These are phyloP conservation scores for Bilobella aurantiaca DNA, from an alignment of 1,140 invertebrate genomes.

Conservation along the genomic window DNA sequence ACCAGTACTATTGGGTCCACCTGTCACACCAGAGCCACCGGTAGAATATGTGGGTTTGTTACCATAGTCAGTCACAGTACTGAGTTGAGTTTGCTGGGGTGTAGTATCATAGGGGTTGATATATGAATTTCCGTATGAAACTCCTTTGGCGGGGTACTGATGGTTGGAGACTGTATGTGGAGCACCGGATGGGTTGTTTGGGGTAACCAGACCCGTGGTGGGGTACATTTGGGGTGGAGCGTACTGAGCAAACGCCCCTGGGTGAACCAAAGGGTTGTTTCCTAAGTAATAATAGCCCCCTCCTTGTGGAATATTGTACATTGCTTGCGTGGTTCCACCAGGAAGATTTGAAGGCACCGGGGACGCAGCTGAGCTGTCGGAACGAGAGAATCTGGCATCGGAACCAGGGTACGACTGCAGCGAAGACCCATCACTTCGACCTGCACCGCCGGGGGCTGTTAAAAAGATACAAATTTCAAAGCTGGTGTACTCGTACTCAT, in stretches of 20 bases:
- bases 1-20: slow-evolving; percentile 22
- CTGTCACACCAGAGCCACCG: slow-evolving; percentile 21
- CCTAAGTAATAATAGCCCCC: slow-evolving; percentile 26
- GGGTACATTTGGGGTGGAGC: slow-evolving; percentile 31
- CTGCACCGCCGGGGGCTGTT: slow-evolving; percentile 10
- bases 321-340: slow-evolving; percentile 23
- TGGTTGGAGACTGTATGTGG: slow-evolving; percentile 26
- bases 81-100: not conserved
- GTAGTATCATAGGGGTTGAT: not conserved
- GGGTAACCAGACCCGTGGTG: slow-evolving; percentile 23
- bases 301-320: slow-evolving; percentile 20
- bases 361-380: slow-evolving; percentile 33
- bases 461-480: slow-evolving; percentile 10
- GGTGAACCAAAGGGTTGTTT: slow-evolving; percentile 25
- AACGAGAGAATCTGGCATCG: slow-evolving; percentile 26
- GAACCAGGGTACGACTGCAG: slow-evolving; percentile 27
- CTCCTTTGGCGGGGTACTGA: slow-evolving; percentile 32
- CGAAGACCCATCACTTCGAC: slow-evolving; percentile 26
- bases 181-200: slow-evolving; percentile 29
- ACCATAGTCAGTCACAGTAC: not conserved
- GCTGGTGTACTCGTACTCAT: too few species aligned
- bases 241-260: slow-evolving; percentile 21
- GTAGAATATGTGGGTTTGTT: slow-evolving; percentile 27
- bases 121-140: slow-evolving; percentile 22
- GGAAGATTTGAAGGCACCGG: slow-evolving; percentile 35